Conservation (phyloP, 2,113 vertebrate genomes). For the Charina bottae region DNA sequence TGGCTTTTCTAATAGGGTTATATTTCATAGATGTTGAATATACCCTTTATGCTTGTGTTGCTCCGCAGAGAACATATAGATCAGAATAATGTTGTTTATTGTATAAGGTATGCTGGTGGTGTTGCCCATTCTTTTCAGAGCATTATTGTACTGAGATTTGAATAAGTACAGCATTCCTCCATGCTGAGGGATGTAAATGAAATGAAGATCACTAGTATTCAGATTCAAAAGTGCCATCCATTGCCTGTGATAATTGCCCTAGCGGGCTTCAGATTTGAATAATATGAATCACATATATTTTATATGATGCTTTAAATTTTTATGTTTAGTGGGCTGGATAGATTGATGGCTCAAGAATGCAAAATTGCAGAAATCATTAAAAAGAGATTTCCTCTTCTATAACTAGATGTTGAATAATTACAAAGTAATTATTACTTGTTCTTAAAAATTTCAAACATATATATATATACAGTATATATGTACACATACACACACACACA, state of each 20-base stretch:
- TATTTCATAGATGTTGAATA: slow-evolving; percentile 69
- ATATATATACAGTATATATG: no score
- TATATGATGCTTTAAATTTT: not conserved
- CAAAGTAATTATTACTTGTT: slow-evolving; percentile 46
- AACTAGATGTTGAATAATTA: slow-evolving; percentile 56
- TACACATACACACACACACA: no score
- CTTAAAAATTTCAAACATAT: slow-evolving; percentile 51
- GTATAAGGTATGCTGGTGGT: slow-evolving; percentile 62
- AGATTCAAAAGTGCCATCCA: slow-evolving; percentile 32
- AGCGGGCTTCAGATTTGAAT: slow-evolving; percentile 23
- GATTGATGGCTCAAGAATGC: not conserved
- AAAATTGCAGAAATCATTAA: not conserved
- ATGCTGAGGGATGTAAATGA: slow-evolving; percentile 44
- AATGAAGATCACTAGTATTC: slow-evolving; percentile 33
- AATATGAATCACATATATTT: slow-evolving; percentile 15
- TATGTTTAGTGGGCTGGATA: not conserved
- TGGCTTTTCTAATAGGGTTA: slow-evolving; percentile 63
- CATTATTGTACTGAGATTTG: slow-evolving; percentile 59
- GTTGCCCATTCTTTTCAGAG: slow-evolving; percentile 70
- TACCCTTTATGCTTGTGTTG: slow-evolving; percentile 67
- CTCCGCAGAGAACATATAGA: slow-evolving; percentile 64
- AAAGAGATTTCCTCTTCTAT: slow-evolving; percentile 24
- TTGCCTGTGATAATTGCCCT: slow-evolving; percentile 39
- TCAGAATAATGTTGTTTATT: slow-evolving; percentile 72
- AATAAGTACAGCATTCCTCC: slow-evolving; percentile 59